phyloP scores from a whole-genome alignment of 2,888 invertebrate species.

The Monoplex corrugatus region DNA sequence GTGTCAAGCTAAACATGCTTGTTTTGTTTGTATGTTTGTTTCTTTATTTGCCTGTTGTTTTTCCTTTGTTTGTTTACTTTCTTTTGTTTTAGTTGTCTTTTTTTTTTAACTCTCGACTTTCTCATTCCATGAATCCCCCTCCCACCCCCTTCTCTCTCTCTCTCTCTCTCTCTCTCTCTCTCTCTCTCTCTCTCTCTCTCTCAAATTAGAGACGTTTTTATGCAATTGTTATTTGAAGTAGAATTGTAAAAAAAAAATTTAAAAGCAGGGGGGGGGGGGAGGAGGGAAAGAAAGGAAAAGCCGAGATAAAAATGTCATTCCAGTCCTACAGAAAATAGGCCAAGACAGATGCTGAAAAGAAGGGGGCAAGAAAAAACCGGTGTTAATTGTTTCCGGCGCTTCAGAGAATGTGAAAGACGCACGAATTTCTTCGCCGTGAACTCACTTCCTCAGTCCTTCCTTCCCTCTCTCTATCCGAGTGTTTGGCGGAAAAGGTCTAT shows the following conservation, averaged over 20 bases:
- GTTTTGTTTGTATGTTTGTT: not conserved
- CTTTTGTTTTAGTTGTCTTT: not conserved
- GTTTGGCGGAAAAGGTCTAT: slow-evolving; percentile 23
- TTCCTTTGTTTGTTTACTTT: not conserved
- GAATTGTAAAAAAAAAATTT: not conserved
- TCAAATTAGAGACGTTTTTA: too few relatives aligned
- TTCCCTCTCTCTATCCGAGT: not conserved
- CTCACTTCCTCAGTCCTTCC: not conserved
- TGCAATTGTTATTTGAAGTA: not conserved
- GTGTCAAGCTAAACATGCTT: too few relatives aligned
- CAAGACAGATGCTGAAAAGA: not conserved
- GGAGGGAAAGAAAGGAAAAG: not conserved
- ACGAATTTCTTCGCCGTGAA: not conserved
- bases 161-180: not conserved
- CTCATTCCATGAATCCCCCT: too few relatives aligned
- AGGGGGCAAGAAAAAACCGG: not conserved
- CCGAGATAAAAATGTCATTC: not conserved
- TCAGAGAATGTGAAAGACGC: not conserved
- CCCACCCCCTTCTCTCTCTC: not conserved
- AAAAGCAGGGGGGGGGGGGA: not conserved
- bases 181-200: slow-evolving; percentile 1
- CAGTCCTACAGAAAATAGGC: not conserved
- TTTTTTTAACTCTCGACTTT: not conserved
- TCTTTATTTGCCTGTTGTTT: not conserved
- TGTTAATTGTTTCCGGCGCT: slow-evolving; percentile 27